Conservation (phyloP, 2,113 vertebrate species). For the Limanda limanda region DNA sequence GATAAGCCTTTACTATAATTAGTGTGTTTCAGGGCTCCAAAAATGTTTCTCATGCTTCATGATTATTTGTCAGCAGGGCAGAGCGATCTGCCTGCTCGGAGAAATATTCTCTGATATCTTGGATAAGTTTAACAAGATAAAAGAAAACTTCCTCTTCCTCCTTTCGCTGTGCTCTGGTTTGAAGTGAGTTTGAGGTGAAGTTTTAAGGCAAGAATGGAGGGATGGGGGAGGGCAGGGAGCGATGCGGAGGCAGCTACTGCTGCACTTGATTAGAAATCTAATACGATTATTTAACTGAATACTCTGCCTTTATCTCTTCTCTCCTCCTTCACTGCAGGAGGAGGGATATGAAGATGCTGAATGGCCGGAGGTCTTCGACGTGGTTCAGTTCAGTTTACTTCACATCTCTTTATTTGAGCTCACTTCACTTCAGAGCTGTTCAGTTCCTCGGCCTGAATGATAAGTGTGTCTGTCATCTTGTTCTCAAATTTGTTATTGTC, state of each 20-base stretch:
- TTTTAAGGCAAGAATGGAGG: conserved; percentile 81
- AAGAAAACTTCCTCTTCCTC: conserved; percentile 22
- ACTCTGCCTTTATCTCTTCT: conserved; percentile 19
- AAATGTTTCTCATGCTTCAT: background rate
- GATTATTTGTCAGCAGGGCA: background rate
- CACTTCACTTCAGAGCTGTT: conserved; percentile 58
- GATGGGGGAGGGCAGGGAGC: conserved; percentile 25
- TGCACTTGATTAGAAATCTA: conserved; percentile 66
- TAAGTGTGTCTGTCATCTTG: conserved; percentile 24
- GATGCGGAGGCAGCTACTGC: conserved; percentile 44
- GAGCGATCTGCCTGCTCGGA: background rate
- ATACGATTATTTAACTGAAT: conserved; percentile 45
- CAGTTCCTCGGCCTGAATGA: conserved; percentile 45
- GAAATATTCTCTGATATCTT: conserved; percentile 1
- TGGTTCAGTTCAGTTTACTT: conserved; percentile 51
- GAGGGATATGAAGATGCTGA: conserved; percentile 33
- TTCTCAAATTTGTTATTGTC: background rate
- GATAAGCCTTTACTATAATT: conserved; percentile 1
- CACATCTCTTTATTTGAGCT: conserved; percentile 44
- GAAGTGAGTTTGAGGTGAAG: conserved; percentile 63
- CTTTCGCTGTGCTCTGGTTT: conserved; percentile 47
- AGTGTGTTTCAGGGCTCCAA: conserved; percentile 20
- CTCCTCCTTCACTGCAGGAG: conserved; percentile 45
- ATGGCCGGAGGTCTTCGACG: background rate
- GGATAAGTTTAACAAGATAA: too few species aligned